Conservation (phyloP, 2,888 invertebrate species). For the Acronicta aceris region DNA sequence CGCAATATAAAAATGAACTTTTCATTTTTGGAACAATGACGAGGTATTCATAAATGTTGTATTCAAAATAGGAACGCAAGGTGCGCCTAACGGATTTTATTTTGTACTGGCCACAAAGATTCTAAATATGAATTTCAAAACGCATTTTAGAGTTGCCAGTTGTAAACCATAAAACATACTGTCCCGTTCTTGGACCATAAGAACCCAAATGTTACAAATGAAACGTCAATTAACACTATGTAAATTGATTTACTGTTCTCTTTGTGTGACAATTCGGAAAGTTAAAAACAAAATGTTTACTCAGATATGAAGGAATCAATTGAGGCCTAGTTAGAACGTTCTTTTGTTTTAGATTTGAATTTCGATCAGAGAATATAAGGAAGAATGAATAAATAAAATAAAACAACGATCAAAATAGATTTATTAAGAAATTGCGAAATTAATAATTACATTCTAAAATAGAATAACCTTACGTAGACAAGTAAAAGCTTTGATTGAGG, state of each 20-base stretch:
- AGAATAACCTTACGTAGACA: too few species aligned
- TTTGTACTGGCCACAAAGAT: constrained; percentile 38
- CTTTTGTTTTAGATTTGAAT: constrained; percentile 7
- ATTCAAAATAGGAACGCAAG: constrained; percentile 45
- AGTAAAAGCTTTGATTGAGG: neutral
- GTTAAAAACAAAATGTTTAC: constrained; percentile 48
- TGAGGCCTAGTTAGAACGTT: constrained; percentile 24
- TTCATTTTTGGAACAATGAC: constrained; percentile 48
- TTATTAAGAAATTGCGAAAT: constrained; percentile 16
- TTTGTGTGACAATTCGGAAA: constrained; percentile 44
- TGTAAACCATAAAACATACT: constrained; percentile 73
- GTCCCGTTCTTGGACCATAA: constrained; percentile 62
- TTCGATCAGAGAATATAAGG: neutral
- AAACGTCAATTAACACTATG: constrained; percentile 82
- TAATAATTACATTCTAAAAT: neutral
- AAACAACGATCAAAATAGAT: constrained; percentile 7
- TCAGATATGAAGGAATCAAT: constrained; percentile 41
- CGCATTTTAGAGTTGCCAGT: constrained; percentile 61
- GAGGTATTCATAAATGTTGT: constrained; percentile 17
- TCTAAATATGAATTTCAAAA: constrained; percentile 54
- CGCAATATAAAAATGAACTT: constrained; percentile 42
- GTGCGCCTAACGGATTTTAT: constrained; percentile 36
- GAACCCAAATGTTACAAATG: constrained; percentile 73
- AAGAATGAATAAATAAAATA: constrained; percentile 33
- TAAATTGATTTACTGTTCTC: constrained; percentile 81